Base-by-base conservation (phyloP, 2,113 vertebrate species). In the Archilochus colubris region DNA sequence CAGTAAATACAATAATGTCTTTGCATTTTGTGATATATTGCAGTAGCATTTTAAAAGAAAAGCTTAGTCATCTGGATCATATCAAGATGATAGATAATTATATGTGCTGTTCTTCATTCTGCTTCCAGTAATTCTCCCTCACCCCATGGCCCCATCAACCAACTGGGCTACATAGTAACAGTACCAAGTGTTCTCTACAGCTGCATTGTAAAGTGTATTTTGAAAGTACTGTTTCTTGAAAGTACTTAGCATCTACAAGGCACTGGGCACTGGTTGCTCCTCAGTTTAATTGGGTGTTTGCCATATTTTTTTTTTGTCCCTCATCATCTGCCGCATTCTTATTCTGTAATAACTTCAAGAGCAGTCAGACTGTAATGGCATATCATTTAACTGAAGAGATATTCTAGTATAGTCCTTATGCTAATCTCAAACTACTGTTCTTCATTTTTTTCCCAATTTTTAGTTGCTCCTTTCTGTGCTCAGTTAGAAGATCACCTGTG, bases 61-160 rank as follows among this genome's bases (percentile, higher is more conserved):
- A 86, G n/a, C 57, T 87, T 78, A 53, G 74, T 93, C 88, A 88
- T 82, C 36, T 90, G 86, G 80, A 54, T 82, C 24, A 1, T 77
- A 12, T 54, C 54, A 86, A 76, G 62, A 59, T 51, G 44, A 74
- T 51, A 46, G 61, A 78, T 79, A 75, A 89, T 89, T 69, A 44
- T 14, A 16, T 44, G 11, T 2, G 3, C 67, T 80, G 50, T 61
- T 72, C 53, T 76, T 90, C 62, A 36, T 90, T 79, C 66, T 79
- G 0, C 9, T 87, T 82, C 53, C 53, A 73, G 73, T 69, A 23
- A 54, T 86, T 92, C n/a, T 75, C 14, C 40, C 67, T 88, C 30
- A 36, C 38, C 30, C 13, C 40, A 17, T 88, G 1, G 1, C 50
- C 72, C 53, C n/a, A 31, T 76, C 58, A 50, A 40, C 40, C 40